Percentiles rank a stretch among this genome's conserved stretches.
Evolutionary conservation across 1,140 invertebrate genomes (phyloP).

Genomic region (Hestina assimilis): DNA sequence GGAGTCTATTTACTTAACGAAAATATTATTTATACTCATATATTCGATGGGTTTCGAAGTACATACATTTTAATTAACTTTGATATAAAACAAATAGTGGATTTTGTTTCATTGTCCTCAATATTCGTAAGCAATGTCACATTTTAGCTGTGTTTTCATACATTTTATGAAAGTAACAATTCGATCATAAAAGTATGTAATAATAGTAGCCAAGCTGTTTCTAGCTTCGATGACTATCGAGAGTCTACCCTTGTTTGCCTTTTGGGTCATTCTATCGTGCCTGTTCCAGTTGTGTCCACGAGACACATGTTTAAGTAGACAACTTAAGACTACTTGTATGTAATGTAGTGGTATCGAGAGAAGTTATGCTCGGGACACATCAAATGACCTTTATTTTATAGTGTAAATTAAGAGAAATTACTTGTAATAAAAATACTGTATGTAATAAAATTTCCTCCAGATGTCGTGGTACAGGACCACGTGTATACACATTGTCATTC

Average conservation of each 20-base stretch:
- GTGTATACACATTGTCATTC: background rate
- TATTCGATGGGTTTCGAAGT: background rate
- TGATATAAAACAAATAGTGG: background rate
- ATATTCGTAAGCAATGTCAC: background rate
- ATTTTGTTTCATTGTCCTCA: background rate
- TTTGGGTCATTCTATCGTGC: too few species aligned
- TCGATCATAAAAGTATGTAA: too few species aligned
- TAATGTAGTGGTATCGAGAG: constrained; percentile 1
- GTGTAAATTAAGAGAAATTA: constrained; percentile 1
- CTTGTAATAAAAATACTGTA: background rate
- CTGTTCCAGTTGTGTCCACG: too few species aligned
- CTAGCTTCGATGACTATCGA: too few species aligned
- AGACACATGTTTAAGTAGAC: too few species aligned
- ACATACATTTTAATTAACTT: background rate
- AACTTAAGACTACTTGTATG: too few species aligned
- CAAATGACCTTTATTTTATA: constrained; percentile 1
- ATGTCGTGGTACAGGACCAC: too few species aligned
- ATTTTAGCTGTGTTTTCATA: too few species aligned
- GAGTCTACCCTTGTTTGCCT: too few species aligned
- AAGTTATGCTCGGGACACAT: background rate
- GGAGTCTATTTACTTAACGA: background rate
- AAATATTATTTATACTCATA: constrained; percentile 6
- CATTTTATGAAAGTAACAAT: too few species aligned
- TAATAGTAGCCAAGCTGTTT: too few species aligned
- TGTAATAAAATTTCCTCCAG: background rate